Base-by-base conservation (phyloP, 2,113 vertebrate species). In the Serilophus lunatus region DNA sequence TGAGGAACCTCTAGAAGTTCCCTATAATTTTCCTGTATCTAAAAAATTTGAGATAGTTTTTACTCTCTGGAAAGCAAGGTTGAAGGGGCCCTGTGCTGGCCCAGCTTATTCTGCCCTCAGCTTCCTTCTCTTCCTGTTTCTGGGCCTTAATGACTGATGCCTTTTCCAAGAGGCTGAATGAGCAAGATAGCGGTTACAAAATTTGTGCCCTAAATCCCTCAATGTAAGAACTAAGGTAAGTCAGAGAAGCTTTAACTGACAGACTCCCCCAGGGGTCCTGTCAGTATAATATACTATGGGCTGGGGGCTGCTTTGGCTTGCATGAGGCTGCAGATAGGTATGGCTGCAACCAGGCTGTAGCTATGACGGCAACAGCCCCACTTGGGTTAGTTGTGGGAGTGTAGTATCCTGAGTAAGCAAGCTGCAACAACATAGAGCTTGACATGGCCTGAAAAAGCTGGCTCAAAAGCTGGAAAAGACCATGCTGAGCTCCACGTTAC, bases 281-380 rank as follows among this genome's bases (percentile, higher is more conserved):
- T 50, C 45, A 56, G 35, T 36, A 10, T 20, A 42, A 59, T 3
- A 5, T 0, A 18, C 19, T 8, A 22, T 0, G 9, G 65, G 38
- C 33, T 28, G 24, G 49, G 47, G 42, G 35, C 16, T 72, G 33
- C 51, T 47, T 38, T n/a, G 35, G 29, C 65, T 77, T 69, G 31
- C 45, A 44, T 0, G 0, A 82, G 61, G 44, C 20, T 77, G 49
- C 18, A n/a, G 12, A 4, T 60, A 68, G 20, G 36, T 35, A 53
- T 1, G 11, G 72, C 57, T 83, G 40, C 44, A 49, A 42, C 0
- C 11, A 26, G 29, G 26, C 8, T 13, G 28, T 25, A 38, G 63
- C 13, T 0, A 0, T 10, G 7, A 69, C 24, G 45, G 47, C 69
- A 59, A 2, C 0, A 0, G 35, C 56, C 68, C 38, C 0, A 0